Evolutionary conservation across 2,888 invertebrate species (phyloP).

Genomic region (Drosophila gaucha): DNA sequence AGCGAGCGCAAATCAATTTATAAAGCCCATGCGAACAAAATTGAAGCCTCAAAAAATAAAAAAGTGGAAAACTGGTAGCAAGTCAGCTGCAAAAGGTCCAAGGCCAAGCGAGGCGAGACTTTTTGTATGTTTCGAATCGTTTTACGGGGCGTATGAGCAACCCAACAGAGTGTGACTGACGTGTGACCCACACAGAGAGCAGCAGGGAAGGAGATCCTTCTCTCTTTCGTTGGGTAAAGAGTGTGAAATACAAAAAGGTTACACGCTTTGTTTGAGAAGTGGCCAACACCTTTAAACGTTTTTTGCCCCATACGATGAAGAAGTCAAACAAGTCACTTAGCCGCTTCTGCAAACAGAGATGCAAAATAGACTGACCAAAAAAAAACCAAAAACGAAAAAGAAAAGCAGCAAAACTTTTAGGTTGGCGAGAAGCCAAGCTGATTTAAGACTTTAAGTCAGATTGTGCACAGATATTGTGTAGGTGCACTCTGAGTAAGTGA

Average conservation of each 20-base stretch:
- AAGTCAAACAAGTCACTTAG: constrained; percentile 78
- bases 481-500: constrained; percentile 48
- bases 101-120: constrained; percentile 13
- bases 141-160: constrained; percentile 43
- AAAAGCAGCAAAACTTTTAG: not conserved
- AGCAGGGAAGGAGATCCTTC: not conserved
- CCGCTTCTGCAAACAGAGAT: constrained; percentile 37
- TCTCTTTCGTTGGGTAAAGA: constrained; percentile 12
- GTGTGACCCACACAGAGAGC: constrained; percentile 15
- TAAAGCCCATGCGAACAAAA: constrained; percentile 17
- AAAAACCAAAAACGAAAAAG: not conserved
- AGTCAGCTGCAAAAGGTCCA: constrained; percentile 35
- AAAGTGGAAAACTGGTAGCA: constrained; percentile 22
- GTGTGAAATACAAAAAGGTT: constrained; percentile 33
- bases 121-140: constrained; percentile 12
- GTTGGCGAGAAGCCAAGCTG: constrained; percentile 60
- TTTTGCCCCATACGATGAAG: constrained; percentile 59
- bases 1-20: constrained; percentile 65
- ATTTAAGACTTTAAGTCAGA: constrained; percentile 58
- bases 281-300: constrained; percentile 54
- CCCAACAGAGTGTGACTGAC: constrained; percentile 38
- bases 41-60: constrained; percentile 13
- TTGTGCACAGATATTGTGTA: constrained; percentile 34
- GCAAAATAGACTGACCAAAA: constrained; percentile 50
- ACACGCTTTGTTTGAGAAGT: constrained; percentile 29